A percentile compares a stretch with the other conserved stretches of the same genome.
phyloP scores from a whole-genome alignment of 2,113 vertebrate species.

The Caretta caretta region DNA sequence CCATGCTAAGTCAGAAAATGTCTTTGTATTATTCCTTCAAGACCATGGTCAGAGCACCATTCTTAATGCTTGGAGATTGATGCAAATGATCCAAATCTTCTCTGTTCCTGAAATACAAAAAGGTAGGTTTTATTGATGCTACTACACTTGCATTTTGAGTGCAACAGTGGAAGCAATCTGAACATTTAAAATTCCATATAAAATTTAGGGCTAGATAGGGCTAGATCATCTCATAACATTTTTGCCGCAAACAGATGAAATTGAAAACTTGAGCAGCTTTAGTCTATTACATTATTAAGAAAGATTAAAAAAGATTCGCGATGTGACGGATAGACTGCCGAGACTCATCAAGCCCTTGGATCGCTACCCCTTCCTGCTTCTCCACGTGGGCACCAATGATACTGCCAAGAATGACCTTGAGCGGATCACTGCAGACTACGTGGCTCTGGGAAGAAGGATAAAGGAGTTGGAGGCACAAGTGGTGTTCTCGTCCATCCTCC shows the following conservation, averaged over 20 bases:
- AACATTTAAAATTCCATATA: not conserved
- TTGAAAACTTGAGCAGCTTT: not conserved
- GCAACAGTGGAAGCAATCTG: not conserved
- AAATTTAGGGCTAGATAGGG: not conserved
- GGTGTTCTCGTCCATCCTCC: too few relatives aligned
- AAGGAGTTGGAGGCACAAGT: too few relatives aligned
- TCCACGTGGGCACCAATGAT: too few relatives aligned
- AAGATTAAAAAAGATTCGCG: not conserved
- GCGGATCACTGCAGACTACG: too few relatives aligned
- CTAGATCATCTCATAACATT: not conserved
- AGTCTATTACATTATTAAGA: not conserved
- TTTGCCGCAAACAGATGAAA: not conserved
- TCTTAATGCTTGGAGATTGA: conserved; percentile 5
- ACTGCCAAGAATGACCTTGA: too few relatives aligned
- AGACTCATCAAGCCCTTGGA: too few relatives aligned
- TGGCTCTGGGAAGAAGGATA: too few relatives aligned
- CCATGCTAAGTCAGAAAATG: not conserved
- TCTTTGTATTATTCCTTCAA: conserved; percentile 25
- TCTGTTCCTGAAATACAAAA: conserved; percentile 33
- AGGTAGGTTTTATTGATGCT: not conserved
- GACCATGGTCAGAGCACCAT: not conserved
- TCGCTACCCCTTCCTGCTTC: too few relatives aligned
- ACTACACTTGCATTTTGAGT: not conserved
- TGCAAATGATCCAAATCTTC: not conserved
- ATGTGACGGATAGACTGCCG: too few relatives aligned